Evolutionary conservation across 2,888 invertebrate genomes (phyloP), one percentile per base, ranked within the genome.

Genomic region (Andrena camellia): DNA sequence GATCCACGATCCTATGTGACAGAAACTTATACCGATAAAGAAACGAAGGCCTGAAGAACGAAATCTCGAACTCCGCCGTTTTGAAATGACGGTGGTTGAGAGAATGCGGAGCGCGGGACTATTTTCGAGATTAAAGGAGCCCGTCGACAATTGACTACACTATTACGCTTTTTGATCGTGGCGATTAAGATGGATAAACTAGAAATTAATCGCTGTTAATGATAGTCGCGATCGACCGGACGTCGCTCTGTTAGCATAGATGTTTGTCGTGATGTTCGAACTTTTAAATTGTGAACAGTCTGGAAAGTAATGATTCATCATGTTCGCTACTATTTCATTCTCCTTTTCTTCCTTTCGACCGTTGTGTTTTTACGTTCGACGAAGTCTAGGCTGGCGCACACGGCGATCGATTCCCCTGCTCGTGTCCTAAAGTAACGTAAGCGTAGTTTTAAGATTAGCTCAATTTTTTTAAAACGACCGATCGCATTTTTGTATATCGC

Each of bases 361-460:
- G 57, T 83, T 72, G 7, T 62, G 26, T 71, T 62, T 42, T 84
- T 81, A 17, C 50, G 67, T 87, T 87, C 71, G 67, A 80, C 60
- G 50, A 71, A 63, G 71, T 84, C 64, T 71, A 79, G 60, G 79
- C 64, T 71, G 63, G 57, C 67, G 75, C 62, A 64, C 48, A 70
- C 69, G 72, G 75, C 77, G 74, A 77, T 82, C 81, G 72, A 86
- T 78, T 81, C 83, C 78, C 82, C 67, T 62, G 62, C 81, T 84
- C 77, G 77, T 88, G 81, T 88, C 82, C 78, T 80, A 80, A 81
- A 84, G 42, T 88, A 86, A 82, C 42, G 57, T 90, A 90, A 88
- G 84, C 48, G 60, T 90, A 90, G 88, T 81, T 87, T 88, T 92
- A 92, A 93, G 92, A 88, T 90, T 91, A 91, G 90, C 90, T 92